Percentiles rank a stretch among this genome's conserved stretches.
Conservation (phyloP, 2,113 vertebrate genomes). For the Rattus norvegicus region DNA sequence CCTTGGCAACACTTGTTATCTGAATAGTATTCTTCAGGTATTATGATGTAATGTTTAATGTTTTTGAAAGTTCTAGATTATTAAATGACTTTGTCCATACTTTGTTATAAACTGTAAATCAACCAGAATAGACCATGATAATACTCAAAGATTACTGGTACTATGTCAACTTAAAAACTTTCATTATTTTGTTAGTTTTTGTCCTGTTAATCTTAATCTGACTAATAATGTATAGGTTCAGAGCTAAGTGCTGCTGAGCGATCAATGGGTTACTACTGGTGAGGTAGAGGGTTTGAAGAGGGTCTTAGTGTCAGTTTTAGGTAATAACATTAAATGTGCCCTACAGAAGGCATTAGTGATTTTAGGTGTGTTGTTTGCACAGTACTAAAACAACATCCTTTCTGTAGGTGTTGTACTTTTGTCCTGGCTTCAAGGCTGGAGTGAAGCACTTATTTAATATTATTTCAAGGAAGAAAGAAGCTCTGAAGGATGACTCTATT, state of each 20-base stretch:
- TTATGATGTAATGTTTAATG: slow-evolving; percentile 51
- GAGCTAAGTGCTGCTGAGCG: not conserved
- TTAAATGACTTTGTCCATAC: not conserved
- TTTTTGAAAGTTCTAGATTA: slow-evolving; percentile 43
- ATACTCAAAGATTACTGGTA: slow-evolving; percentile 27
- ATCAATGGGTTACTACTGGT: not conserved
- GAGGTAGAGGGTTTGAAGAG: not conserved
- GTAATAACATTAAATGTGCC: not conserved
- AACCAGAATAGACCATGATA: slow-evolving; percentile 30
- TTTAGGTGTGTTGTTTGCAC: slow-evolving; percentile 26
- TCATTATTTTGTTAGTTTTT: not conserved
- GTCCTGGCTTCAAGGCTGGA: slow-evolving; percentile 96
- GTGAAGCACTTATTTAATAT: slow-evolving; percentile 92
- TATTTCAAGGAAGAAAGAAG: slow-evolving; percentile 90
- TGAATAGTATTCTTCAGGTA: slow-evolving; percentile 99
- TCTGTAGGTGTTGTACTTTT: slow-evolving; percentile 95
- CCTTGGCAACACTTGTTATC: slow-evolving; percentile 98
- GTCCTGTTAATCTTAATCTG: not conserved
- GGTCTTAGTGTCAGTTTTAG: slow-evolving; percentile 11
- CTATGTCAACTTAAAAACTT: not conserved
- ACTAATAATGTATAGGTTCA: not conserved
- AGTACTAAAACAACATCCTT: slow-evolving; percentile 34
- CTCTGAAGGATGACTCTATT: slow-evolving; percentile 87
- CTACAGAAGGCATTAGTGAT: slow-evolving; percentile 38
- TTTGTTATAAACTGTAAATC: slow-evolving; percentile 43